These are phyloP conservation scores for Calyptomena viridis DNA, from an alignment of 2,113 vertebrate species.

Conservation along the genomic window DNA sequence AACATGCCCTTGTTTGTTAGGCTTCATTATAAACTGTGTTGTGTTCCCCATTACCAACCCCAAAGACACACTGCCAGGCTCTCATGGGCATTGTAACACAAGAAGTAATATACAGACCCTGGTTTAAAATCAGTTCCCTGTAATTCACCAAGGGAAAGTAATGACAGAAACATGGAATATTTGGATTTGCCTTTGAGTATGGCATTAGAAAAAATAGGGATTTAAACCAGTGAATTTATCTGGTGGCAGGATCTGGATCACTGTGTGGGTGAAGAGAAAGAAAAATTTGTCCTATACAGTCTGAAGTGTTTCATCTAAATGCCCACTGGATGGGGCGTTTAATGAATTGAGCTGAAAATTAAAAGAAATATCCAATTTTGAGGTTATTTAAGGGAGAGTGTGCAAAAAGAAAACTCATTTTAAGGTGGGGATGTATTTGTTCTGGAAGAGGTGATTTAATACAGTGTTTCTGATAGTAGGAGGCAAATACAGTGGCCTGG, in stretches of 20 bases:
- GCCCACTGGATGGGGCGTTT: not conserved
- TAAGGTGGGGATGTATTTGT: not conserved
- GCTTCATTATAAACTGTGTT: not conserved
- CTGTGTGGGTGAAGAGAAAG: not conserved
- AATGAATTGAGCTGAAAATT: not conserved
- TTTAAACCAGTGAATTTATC: not conserved
- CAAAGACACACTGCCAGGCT: not conserved
- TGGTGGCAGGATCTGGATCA: not conserved
- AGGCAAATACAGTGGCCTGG: not conserved
- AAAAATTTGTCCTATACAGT: not conserved
- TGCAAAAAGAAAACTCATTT: not conserved
- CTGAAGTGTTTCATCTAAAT: not conserved
- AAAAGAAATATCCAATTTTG: not conserved
- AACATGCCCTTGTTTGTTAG: slow-evolving; percentile 19
- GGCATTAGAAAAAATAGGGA: not conserved
- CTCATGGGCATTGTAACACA: not conserved
- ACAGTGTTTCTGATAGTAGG: not conserved
- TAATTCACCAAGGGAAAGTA: not conserved
- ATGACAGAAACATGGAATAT: not conserved
- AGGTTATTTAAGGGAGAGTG: not conserved
- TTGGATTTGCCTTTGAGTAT: not conserved
- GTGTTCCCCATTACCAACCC: not conserved
- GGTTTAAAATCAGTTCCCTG: not conserved
- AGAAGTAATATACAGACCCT: not conserved
- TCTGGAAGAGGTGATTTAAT: not conserved